A percentile compares a stretch with the other conserved stretches of the same genome.
These are phyloP conservation scores for Drosophila pectinifera DNA, from an alignment of 1,140 invertebrate species.

Conservation along the genomic window DNA sequence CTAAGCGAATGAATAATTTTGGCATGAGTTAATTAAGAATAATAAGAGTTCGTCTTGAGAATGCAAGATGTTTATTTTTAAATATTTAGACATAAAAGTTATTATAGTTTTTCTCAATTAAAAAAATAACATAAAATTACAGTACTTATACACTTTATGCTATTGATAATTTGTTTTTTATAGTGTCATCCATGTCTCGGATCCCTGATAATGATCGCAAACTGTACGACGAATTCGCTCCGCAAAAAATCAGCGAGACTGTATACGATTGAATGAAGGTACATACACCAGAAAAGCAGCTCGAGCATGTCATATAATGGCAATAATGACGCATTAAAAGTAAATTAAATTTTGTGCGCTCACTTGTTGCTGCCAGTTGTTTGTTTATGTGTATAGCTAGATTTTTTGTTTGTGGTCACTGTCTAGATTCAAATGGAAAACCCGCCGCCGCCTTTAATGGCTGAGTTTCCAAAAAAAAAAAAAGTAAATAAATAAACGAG, in stretches of 20 bases:
- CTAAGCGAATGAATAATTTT: not conserved
- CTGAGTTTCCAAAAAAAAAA: conserved; percentile 40
- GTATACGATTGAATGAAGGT: not conserved
- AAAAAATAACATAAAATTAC: not conserved
- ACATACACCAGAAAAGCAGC: conserved; percentile 2
- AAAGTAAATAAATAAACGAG: conserved; percentile 35
- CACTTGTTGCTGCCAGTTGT: conserved; percentile 59
- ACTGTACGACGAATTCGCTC: not conserved
- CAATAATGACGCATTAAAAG: conserved; percentile 75
- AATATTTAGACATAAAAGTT: too few relatives aligned
- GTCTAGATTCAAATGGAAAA: conserved; percentile 45
- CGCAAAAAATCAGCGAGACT: conserved; percentile 6
- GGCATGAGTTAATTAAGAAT: not conserved
- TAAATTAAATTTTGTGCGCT: conserved; percentile 61
- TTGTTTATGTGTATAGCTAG: conserved; percentile 31
- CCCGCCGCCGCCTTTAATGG: conserved; percentile 52
- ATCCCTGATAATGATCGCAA: conserved; percentile 28
- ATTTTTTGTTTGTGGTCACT: conserved; percentile 39
- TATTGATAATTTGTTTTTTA: conserved; percentile 3
- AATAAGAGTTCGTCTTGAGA: too few relatives aligned
- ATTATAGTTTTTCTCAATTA: not conserved
- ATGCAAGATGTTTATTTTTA: too few relatives aligned
- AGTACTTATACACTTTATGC: not conserved
- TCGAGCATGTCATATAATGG: conserved; percentile 45
- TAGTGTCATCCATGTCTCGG: conserved; percentile 3